These are phyloP conservation scores for Drosophila kohkoa DNA, from an alignment of 1,140 invertebrate genomes.

Conservation along the genomic window DNA sequence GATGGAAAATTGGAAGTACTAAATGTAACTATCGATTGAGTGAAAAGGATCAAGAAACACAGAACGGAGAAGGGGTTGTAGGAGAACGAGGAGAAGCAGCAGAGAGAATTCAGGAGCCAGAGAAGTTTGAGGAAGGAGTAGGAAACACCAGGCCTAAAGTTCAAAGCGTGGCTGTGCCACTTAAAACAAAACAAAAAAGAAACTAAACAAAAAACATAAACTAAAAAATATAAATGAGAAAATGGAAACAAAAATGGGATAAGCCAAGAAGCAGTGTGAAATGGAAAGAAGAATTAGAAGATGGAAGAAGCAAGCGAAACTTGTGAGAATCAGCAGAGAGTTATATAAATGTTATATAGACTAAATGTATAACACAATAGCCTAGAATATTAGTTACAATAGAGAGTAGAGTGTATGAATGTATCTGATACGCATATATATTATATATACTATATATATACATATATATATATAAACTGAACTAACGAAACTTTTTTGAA, in stretches of 20 bases:
- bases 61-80: background rate
- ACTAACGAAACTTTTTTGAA: slow-evolving; percentile 42
- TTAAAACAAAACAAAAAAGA: slow-evolving; percentile 45
- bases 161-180: slow-evolving; percentile 81
- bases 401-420: slow-evolving; percentile 23
- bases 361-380: slow-evolving; percentile 14
- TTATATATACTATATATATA: slow-evolving; percentile 12
- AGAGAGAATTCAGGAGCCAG: slow-evolving; percentile 13
- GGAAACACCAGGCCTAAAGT: slow-evolving; percentile 67
- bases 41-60: background rate
- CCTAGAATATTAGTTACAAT: slow-evolving; percentile 24
- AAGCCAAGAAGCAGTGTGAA: background rate
- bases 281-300: background rate
- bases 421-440: slow-evolving; percentile 25
- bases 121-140: slow-evolving; percentile 13
- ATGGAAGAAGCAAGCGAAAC: slow-evolving; percentile 21
- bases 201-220: slow-evolving; percentile 32
- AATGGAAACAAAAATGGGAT: slow-evolving; percentile 14
- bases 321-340: slow-evolving; percentile 36
- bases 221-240: slow-evolving; percentile 5
- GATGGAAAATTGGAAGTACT: background rate
- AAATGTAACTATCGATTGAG: slow-evolving; percentile 37
- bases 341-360: slow-evolving; percentile 29
- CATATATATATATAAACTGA: slow-evolving; percentile 15
- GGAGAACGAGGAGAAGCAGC: slow-evolving; percentile 11